These are phyloP conservation scores for Prochilodus magdalenae DNA, from an alignment of 2,113 vertebrate genomes.

Conservation along the genomic window DNA sequence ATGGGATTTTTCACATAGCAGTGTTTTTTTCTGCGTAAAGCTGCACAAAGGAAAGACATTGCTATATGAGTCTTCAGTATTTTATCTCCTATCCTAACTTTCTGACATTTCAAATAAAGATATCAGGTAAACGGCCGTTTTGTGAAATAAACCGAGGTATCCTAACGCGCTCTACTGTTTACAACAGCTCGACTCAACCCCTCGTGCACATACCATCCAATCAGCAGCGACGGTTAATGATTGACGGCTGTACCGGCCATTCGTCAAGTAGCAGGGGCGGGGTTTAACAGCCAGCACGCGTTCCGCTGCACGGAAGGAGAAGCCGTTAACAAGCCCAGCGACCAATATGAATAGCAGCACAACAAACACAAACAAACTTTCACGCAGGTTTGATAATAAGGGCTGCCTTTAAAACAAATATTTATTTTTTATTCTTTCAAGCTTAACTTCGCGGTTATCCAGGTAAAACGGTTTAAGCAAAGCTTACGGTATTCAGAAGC, in stretches of 20 bases:
- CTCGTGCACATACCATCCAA: not conserved
- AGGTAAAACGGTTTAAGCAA: too few species aligned
- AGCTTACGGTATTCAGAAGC: too few species aligned
- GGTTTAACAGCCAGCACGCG: not conserved
- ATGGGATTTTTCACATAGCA: not conserved
- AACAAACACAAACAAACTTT: not conserved
- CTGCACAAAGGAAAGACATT: too few species aligned
- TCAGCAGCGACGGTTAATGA: not conserved
- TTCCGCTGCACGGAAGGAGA: not conserved
- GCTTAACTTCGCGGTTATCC: too few species aligned
- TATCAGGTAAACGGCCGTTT: too few species aligned
- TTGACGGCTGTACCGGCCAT: slow-evolving; percentile 33
- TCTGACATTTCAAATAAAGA: too few species aligned
- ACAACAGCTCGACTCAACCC: not conserved
- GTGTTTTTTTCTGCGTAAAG: not conserved
- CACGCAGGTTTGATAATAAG: not conserved
- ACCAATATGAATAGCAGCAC: not conserved
- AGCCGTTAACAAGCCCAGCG: not conserved
- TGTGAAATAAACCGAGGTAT: too few species aligned
- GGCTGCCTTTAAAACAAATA: not conserved
- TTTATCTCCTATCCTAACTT: too few species aligned
- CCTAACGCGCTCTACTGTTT: not conserved
- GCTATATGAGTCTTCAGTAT: too few species aligned
- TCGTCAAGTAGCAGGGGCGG: slow-evolving; percentile 36
- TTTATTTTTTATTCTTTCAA: not conserved